Base-by-base conservation (phyloP, 35 echinoderm and acorn worm genomes). In the Apostichopus californicus region DNA sequence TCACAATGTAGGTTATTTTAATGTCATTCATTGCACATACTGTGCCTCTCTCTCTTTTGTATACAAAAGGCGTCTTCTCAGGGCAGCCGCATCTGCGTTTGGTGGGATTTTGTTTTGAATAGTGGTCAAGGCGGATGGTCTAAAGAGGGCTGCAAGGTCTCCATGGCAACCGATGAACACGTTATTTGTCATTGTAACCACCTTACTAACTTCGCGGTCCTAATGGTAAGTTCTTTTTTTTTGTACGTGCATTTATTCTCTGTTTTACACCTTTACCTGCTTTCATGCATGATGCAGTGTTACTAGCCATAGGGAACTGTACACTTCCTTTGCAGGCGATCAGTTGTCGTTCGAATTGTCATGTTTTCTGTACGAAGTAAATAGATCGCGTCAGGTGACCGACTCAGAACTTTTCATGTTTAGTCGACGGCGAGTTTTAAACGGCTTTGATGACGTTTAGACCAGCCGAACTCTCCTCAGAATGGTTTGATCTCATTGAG, bases 201-300 rank as follows among this genome's bases (percentile, higher is more conserved):
- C 71, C 80, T 97, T 11, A 97, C 95, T 1, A 94, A 92, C 83
- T 97, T 97, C 28, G 95, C 95, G 1, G 95, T 97, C 24, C 91
- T 97, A 18, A 92, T 97, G 93, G 95, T 97, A 68, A 46, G 86
- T 46, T 46, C 34, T 3, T 3, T 46, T 85, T 85, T 34, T 2
- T 3, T 3, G 71, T 17, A 75, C 21, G 14, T 75, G 14, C 4
- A 75, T 1, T 75, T 22, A 75, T 75, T 22, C 14, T 17, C 14
- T 75, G 21, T 75, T 75, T 75, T 22, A 75, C 21, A 17, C 1
- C 14, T 75, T 22, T 17, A 17, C 14, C 5, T 75, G 71, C 3
- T 22, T 75, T 5, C 14, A 17, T 75, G 21, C 14, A 75, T 75
- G 71, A 22, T 75, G 14, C 14, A 75, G 1, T 75, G 71, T 17